Evolutionary conservation across 2,888 invertebrate species (phyloP).

Genomic region (Anagyrus pseudococci): DNA sequence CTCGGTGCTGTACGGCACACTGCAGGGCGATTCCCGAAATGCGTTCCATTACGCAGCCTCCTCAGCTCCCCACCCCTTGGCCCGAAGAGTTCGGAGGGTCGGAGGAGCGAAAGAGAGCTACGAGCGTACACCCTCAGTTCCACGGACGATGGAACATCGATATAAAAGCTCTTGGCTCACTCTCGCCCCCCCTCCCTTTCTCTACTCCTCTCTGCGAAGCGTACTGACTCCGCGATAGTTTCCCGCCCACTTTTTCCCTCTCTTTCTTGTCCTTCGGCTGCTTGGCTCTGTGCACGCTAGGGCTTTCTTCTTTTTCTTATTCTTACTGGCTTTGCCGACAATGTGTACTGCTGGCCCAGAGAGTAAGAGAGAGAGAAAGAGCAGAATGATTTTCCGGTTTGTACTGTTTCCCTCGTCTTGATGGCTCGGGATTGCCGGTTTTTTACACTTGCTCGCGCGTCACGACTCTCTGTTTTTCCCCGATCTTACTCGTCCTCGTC

Average conservation of each 20-base stretch:
- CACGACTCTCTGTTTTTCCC: constrained; percentile 2
- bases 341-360: constrained; percentile 2
- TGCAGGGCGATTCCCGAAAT: constrained; percentile 41
- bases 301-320: neutral
- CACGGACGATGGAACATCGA: constrained; percentile 39
- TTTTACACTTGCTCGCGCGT: neutral
- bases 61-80: neutral
- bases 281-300: neutral
- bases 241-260: neutral
- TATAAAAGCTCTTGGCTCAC: constrained; percentile 28
- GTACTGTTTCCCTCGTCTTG: neutral
- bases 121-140: too few species aligned
- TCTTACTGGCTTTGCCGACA: neutral
- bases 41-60: constrained; percentile 41
- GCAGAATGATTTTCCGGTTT: constrained; percentile 8
- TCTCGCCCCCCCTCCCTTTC: neutral
- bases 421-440: constrained; percentile 2
- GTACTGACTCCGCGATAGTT: neutral
- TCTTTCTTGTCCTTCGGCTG: neutral
- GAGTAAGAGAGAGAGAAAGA: too few species aligned
- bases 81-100: neutral
- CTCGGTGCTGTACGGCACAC: neutral
- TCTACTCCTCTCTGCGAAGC: neutral
- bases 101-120: neutral
- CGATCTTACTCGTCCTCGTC: neutral